phyloP scores from a whole-genome alignment of 2,888 invertebrate genomes.

The Pimpla rufipes region DNA sequence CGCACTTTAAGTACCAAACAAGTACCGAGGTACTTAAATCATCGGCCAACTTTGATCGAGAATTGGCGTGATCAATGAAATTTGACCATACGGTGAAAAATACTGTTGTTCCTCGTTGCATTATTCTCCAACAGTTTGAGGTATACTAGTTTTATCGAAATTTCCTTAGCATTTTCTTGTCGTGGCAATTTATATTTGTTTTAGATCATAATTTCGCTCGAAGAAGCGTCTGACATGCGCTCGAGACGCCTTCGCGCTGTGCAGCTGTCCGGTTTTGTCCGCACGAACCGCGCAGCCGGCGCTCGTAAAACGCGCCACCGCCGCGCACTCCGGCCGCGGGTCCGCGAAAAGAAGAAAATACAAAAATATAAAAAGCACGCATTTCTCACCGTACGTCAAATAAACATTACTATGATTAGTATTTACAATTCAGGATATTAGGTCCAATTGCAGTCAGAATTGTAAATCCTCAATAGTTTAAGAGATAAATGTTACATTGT shows the following conservation, averaged over 20 bases:
- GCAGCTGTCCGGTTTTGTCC: slow-evolving; percentile 55
- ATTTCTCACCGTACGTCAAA: too few species aligned
- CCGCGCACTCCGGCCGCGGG: slow-evolving; percentile 29
- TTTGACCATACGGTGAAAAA: too few species aligned
- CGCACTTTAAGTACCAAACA: too few species aligned
- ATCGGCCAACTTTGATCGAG: too few species aligned
- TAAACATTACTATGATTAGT: too few species aligned
- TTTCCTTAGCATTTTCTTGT: neutral
- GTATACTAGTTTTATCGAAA: neutral
- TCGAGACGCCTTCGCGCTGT: slow-evolving; percentile 25
- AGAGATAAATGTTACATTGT: too few species aligned
- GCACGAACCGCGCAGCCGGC: slow-evolving; percentile 54
- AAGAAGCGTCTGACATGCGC: slow-evolving; percentile 4
- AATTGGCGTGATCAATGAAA: too few species aligned
- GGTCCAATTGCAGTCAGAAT: too few species aligned
- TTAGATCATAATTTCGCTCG: slow-evolving; percentile 20
- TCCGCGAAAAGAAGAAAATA: slow-evolving; percentile 17
- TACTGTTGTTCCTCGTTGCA: neutral
- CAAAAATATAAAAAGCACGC: too few species aligned
- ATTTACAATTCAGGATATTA: too few species aligned
- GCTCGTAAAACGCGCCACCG: slow-evolving; percentile 63
- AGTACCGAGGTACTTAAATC: too few species aligned
- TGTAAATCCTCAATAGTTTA: too few species aligned
- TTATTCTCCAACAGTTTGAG: neutral
- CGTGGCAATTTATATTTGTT: slow-evolving; percentile 26